Base-by-base conservation (phyloP, 2,113 vertebrate genomes). In the Caloenas nicobarica region DNA sequence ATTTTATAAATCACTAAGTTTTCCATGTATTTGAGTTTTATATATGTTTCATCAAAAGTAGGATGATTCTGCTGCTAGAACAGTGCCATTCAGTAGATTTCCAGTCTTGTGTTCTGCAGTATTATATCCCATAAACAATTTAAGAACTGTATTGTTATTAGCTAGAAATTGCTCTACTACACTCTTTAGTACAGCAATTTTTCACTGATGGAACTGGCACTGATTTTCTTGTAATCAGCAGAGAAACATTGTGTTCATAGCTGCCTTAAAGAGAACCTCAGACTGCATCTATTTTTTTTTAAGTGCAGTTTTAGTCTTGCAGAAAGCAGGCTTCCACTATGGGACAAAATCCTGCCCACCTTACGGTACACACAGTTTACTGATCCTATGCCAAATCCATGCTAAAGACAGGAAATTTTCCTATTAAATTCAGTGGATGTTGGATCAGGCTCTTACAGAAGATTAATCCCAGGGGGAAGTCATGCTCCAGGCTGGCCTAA, bases 181-280 rank as follows among this genome's bases (percentile, higher is more conserved):
- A 74, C 46, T 91, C 29, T 93, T 86, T 29, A 88, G 68, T 81
- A 69, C 11, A 79, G 31, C 6, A 89, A 62, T 40, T 95, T 90
- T 89, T 84, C 50, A 74, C 57, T 68, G 46, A 85, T 70, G 51
- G 81, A 95, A 87, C 90, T 86, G 65, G 70, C 68, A 96, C 60
- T 58, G 80, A 81, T 69, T 78, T 61, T 70, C 96, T 85, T 87
- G 90, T 89, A 46, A 92, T 91, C 81, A 84, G 72, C 46, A 68
- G 44, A 78, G 19, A 82, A 56, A 33, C 57, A 81, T 68, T 94
- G 51, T 91, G 76, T 54, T 95, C 9, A 26, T 82, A 97, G 96
- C 86, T 97, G 91, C 94, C 93, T 97, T 94, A 86, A 95, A 93
- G 69, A 95, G 74, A 96, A 96, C 64, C 9, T 64, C 44, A n/a